Evolutionary conservation across 2,888 invertebrate genomes (phyloP).

Genomic region (Pachymerium ferrugineum): DNA sequence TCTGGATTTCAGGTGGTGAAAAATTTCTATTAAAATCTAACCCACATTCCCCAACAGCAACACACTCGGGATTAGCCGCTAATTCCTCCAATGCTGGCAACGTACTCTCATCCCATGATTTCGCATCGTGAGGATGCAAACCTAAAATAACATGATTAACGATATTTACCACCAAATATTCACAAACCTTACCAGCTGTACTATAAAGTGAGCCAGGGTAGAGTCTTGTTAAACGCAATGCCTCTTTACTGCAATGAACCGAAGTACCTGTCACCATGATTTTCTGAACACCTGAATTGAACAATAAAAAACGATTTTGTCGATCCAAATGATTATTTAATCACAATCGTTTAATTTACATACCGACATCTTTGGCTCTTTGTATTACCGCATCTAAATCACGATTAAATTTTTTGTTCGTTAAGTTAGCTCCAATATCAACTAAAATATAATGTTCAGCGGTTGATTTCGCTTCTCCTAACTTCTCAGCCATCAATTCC

Average conservation of each 20-base stretch:
- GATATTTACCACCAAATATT: neutral
- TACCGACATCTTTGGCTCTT: slow-evolving; percentile 87
- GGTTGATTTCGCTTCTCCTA: neutral
- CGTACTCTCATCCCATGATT: slow-evolving; percentile 67
- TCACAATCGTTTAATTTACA: slow-evolving; percentile 29
- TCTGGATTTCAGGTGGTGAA: slow-evolving; percentile 80
- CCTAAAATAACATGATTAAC: slow-evolving; percentile 51
- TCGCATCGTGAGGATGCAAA: slow-evolving; percentile 89
- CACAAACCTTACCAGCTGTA: slow-evolving; percentile 65
- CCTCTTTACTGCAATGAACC: slow-evolving; percentile 82
- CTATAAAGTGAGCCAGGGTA: slow-evolving; percentile 86
- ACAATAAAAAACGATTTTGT: neutral
- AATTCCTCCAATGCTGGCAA: slow-evolving; percentile 62
- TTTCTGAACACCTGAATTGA: slow-evolving; percentile 72
- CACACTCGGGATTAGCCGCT: slow-evolving; percentile 78
- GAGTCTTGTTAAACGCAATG: slow-evolving; percentile 76
- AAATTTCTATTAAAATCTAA: slow-evolving; percentile 91
- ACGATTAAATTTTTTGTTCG: slow-evolving; percentile 85
- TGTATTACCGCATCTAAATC: slow-evolving; percentile 87
- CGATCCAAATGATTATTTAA: neutral
- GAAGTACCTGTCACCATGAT: slow-evolving; percentile 90
- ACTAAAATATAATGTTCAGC: slow-evolving; percentile 80
- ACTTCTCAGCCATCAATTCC: neutral
- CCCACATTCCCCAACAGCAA: slow-evolving; percentile 90
- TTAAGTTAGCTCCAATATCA: slow-evolving; percentile 87